phyloP scores from a whole-genome alignment of 2,888 invertebrate species.

The Plusia festucae region DNA sequence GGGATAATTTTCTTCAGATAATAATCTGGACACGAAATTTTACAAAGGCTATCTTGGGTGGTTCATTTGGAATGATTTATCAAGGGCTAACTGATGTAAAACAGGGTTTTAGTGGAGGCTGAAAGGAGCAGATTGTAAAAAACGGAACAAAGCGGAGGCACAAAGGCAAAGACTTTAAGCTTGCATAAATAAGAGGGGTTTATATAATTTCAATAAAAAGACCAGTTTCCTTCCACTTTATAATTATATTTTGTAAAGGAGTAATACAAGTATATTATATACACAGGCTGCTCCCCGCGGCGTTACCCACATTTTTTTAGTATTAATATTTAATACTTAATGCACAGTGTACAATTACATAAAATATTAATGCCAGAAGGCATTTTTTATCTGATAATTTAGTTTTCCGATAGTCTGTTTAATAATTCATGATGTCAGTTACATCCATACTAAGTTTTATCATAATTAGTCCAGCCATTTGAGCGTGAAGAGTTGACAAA shows the following conservation, averaged over 20 bases:
- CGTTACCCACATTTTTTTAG: too few relatives aligned
- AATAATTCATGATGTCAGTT: too few relatives aligned
- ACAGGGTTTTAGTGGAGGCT: slow-evolving; percentile 36
- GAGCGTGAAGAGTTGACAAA: too few relatives aligned
- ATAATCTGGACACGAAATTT: slow-evolving; percentile 30
- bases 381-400: too few relatives aligned
- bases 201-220: background rate
- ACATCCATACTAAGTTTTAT: too few relatives aligned
- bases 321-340: too few relatives aligned
- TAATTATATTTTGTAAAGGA: background rate
- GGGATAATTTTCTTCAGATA: slow-evolving; percentile 39
- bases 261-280: too few relatives aligned
- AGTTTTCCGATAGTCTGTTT: too few relatives aligned
- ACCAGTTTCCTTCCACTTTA: background rate
- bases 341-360: too few relatives aligned
- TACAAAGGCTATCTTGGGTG: slow-evolving; percentile 26
- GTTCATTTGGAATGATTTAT: slow-evolving; percentile 52
- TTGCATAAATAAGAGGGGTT: slow-evolving; percentile 7
- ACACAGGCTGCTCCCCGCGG: too few relatives aligned
- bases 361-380: too few relatives aligned
- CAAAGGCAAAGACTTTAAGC: slow-evolving; percentile 33
- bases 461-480: too few relatives aligned
- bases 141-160: slow-evolving; percentile 26
- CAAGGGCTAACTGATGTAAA: slow-evolving; percentile 48
- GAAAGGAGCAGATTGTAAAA: slow-evolving; percentile 35